phyloP scores from a whole-genome alignment of 2,797 vertebrate genomes.

The Delichon dasypus region DNA sequence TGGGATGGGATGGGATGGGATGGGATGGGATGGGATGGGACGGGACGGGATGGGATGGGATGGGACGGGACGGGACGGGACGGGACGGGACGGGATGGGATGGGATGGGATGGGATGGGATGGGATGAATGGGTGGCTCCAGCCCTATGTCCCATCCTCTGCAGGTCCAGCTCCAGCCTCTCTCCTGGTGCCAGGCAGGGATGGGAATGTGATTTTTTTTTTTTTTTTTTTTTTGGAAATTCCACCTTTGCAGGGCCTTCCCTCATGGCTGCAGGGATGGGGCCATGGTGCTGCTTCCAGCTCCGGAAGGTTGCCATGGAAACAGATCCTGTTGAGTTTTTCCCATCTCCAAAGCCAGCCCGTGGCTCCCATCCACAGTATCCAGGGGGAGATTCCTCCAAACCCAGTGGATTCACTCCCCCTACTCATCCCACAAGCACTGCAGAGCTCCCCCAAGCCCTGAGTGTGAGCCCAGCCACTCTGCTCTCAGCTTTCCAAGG shows the following conservation, averaged over 20 bases:
- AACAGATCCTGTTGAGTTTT: neutral
- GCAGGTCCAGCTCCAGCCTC: neutral
- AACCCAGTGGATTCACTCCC: fast-evolving
- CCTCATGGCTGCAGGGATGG: neutral
- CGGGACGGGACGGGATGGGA: neutral
- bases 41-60: no score
- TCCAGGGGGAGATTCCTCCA: neutral
- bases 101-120: neutral
- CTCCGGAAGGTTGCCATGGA: neutral
- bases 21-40: neutral
- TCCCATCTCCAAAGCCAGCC: neutral
- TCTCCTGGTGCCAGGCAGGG: fast-evolving
- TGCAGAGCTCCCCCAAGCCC: neutral
- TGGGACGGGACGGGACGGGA: neutral
- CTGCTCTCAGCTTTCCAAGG: neutral
- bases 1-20: neutral
- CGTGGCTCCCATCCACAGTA: neutral
- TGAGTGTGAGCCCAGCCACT: fast-evolving
- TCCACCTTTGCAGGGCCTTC: neutral
- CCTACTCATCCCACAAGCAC: neutral
- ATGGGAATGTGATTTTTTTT: neutral
- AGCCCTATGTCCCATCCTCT: neutral
- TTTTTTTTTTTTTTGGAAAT: neutral
- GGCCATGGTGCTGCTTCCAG: neutral
- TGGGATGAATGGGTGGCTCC: neutral